Base-by-base conservation (phyloP, 1,140 invertebrate species). In the Meloidogyne hapla region DNA sequence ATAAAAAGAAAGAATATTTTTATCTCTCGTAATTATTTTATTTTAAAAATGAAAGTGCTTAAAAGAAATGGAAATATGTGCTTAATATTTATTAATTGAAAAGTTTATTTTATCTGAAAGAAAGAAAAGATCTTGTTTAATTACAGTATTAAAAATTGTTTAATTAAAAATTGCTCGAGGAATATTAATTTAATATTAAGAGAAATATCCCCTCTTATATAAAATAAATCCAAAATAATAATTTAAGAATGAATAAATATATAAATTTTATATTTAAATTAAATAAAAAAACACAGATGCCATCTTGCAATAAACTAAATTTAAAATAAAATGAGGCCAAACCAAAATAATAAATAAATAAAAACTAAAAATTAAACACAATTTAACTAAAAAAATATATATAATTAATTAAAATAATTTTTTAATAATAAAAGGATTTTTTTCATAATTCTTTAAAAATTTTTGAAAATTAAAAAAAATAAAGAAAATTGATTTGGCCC, bases 51-150 rank as follows among this genome's bases (percentile, higher is more conserved):
- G 62, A 62, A 33, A 71, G 38, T 71, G 69, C n/a, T 21, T 62
- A 42, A 62, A n/a, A 73, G 48, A 73, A 38, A 64, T 33, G 21
- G n/a, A 56, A 56, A n/a, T 8, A 56, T 56, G 48, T 56, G 48
- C 48, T 56, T 56, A n/a, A 15, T 15, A 48, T 48, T 48, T 15
- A 48, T 18, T 18, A 48, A 48, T 15, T 18, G 18, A 48, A 48
- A 18, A 2, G 13, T 48, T 48, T 48, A 48, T n/a, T 48, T 48
- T 48, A 48, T 13, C 45, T 48, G 9, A 8, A 15, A 42, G 12
- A 42, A 42, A 9, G 33, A 38, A 38, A 38, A 38, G 9, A 9
- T 38, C 9, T 38, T 38, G 33, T 38, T 38, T n/a, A n/a, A n/a
- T n/a, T n/a, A n/a, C n/a, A n/a, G n/a, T n/a, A n/a, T n/a, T n/a